phyloP scores from a whole-genome alignment of 64 coral and sea anemone genomes.

The Stylophora pistillata region DNA sequence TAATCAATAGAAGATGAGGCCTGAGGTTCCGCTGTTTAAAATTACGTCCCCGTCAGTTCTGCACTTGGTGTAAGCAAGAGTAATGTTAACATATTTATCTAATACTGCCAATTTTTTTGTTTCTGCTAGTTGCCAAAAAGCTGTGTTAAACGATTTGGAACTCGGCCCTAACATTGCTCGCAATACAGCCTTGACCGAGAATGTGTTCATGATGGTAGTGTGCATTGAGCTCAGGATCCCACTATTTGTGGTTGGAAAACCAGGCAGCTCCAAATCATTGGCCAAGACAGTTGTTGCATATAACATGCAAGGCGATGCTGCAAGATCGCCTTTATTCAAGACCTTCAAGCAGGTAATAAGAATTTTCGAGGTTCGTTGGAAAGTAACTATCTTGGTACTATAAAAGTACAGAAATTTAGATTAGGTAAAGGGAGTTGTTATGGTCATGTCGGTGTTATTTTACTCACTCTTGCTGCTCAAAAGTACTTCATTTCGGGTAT shows the following conservation, averaged over 20 bases:
- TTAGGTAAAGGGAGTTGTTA: too few species aligned
- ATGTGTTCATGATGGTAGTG: constrained; percentile 87
- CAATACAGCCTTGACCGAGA: constrained; percentile 83
- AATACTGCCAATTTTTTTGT: constrained; percentile 38
- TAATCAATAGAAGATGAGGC: too few species aligned
- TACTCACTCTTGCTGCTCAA: too few species aligned
- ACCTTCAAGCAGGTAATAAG: constrained; percentile 79
- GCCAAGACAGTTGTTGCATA: constrained; percentile 86
- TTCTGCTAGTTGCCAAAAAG: constrained; percentile 67
- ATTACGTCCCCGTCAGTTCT: too few species aligned
- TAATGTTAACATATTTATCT: too few species aligned
- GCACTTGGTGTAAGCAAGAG: too few species aligned
- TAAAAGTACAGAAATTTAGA: too few species aligned
- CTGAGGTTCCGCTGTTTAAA: too few species aligned
- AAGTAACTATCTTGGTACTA: too few species aligned
- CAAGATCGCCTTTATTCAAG: constrained; percentile 66
- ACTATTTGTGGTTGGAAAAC: constrained; percentile 79
- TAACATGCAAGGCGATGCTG: constrained; percentile 84
- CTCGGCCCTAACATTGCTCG: constrained; percentile 87
- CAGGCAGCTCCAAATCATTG: constrained; percentile 82
- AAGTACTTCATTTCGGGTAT: too few species aligned
- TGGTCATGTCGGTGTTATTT: too few species aligned
- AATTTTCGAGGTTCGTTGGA: too few species aligned
- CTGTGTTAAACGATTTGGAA: constrained; percentile 74
- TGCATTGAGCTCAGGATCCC: constrained; percentile 81